Conservation (phyloP, 92 coral and sea anemone genomes). For the Heteractis magnifica region DNA sequence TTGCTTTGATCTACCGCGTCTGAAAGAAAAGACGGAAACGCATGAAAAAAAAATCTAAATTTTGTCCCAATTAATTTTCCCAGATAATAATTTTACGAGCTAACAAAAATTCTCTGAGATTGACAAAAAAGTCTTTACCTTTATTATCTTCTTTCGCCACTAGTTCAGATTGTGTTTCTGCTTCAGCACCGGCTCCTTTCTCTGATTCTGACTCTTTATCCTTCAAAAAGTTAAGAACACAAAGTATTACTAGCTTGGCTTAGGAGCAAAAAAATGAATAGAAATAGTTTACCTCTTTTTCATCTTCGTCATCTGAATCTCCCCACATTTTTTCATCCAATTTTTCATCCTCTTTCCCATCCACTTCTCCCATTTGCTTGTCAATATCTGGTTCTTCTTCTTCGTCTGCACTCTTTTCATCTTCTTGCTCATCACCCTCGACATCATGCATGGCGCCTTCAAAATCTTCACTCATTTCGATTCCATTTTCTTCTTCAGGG, state of each 20-base stretch:
- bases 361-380: constrained; percentile 96
- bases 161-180: constrained; percentile 75
- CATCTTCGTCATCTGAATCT: constrained; percentile 93
- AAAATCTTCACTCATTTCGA: constrained; percentile 96
- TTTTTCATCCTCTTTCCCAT: constrained; percentile 77
- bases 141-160: constrained; percentile 96
- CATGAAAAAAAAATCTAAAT: too few relatives aligned
- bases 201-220: constrained; percentile 74
- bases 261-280: background rate
- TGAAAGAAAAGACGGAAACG: background rate
- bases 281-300: constrained; percentile 45
- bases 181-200: constrained; percentile 85
- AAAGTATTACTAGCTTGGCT: background rate
- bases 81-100: too few relatives aligned
- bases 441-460: constrained; percentile 87
- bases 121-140: constrained; percentile 38
- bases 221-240: constrained; percentile 9
- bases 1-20: constrained; percentile 82
- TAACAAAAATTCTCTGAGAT: too few relatives aligned
- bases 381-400: constrained; percentile 75
- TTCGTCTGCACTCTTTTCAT: constrained; percentile 53
- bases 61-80: too few relatives aligned
- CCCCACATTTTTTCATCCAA: constrained; percentile 98
- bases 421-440: constrained; percentile 65
- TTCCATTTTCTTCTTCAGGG: constrained; percentile 90